Evolutionary conservation across 2,888 invertebrate species (phyloP).

Genomic region (Yponomeuta evonymella): DNA sequence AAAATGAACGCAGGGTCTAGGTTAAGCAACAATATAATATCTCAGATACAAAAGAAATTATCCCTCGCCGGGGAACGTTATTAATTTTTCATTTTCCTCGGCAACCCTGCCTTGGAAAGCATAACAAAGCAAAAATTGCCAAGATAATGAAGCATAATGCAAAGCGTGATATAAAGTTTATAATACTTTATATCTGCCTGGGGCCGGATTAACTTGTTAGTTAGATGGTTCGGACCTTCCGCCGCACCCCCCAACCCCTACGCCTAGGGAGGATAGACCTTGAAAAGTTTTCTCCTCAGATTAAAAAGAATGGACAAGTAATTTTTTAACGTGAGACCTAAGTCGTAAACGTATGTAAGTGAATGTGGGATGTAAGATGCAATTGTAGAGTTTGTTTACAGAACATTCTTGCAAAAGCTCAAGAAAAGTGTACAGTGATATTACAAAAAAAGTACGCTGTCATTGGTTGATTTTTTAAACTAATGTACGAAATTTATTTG

Average conservation of each 20-base stretch:
- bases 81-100: neutral
- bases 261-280: constrained; percentile 15
- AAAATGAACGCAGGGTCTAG: neutral
- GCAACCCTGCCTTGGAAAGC: constrained; percentile 42
- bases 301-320: neutral
- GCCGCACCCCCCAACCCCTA: constrained; percentile 20
- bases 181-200: constrained; percentile 52
- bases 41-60: constrained; percentile 7
- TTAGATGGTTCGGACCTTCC: constrained; percentile 23
- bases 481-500: too few relatives aligned
- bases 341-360: too few relatives aligned
- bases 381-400: too few relatives aligned
- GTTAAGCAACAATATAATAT: neutral
- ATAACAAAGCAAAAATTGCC: constrained; percentile 67
- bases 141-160: constrained; percentile 70
- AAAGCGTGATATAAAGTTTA: constrained; percentile 58
- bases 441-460: too few relatives aligned
- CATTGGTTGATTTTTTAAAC: too few relatives aligned
- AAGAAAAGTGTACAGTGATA: too few relatives aligned
- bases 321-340: too few relatives aligned
- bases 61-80: neutral
- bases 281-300: neutral
- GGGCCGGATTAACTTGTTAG: constrained; percentile 70
- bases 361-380: too few relatives aligned
- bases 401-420: too few relatives aligned